These are phyloP conservation scores for Chironomus striatipennis DNA, from an alignment of 1,140 invertebrate species.

Conservation along the genomic window DNA sequence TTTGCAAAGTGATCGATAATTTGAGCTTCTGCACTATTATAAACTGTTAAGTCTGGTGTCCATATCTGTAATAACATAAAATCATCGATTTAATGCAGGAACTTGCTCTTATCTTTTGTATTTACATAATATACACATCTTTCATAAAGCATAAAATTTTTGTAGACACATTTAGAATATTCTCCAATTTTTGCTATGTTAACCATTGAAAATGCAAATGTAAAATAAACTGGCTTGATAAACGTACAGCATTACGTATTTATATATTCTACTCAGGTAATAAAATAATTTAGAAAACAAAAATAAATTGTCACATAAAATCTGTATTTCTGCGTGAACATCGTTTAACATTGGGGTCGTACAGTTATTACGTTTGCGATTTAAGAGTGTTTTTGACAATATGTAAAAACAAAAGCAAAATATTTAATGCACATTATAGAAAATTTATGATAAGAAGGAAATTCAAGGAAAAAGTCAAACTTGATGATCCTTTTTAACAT, in stretches of 20 bases:
- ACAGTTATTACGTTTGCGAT: too few relatives aligned
- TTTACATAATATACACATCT: conserved; percentile 36
- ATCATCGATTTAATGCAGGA: conserved; percentile 38
- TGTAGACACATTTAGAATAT: neutral
- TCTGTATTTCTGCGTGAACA: too few relatives aligned
- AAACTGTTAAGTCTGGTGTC: conserved; percentile 57
- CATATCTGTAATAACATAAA: conserved; percentile 50
- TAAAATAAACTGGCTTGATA: conserved; percentile 41
- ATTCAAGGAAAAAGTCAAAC: too few relatives aligned
- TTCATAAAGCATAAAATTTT: neutral
- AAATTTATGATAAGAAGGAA: too few relatives aligned
- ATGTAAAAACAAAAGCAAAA: too few relatives aligned
- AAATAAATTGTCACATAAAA: conserved; percentile 26
- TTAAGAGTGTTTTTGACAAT: too few relatives aligned
- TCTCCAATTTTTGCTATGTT: neutral
- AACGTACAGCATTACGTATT: conserved; percentile 55
- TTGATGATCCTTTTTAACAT: too few relatives aligned
- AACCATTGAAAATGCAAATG: too few relatives aligned
- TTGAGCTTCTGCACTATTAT: conserved; percentile 49
- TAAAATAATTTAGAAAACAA: conserved; percentile 6
- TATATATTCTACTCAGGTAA: conserved; percentile 34
- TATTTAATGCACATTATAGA: too few relatives aligned
- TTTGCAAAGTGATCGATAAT: conserved; percentile 50
- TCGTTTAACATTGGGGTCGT: neutral
- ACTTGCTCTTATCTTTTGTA: conserved; percentile 47